phyloP scores from a whole-genome alignment of 2,888 invertebrate genomes.

The Erannis defoliaria region DNA sequence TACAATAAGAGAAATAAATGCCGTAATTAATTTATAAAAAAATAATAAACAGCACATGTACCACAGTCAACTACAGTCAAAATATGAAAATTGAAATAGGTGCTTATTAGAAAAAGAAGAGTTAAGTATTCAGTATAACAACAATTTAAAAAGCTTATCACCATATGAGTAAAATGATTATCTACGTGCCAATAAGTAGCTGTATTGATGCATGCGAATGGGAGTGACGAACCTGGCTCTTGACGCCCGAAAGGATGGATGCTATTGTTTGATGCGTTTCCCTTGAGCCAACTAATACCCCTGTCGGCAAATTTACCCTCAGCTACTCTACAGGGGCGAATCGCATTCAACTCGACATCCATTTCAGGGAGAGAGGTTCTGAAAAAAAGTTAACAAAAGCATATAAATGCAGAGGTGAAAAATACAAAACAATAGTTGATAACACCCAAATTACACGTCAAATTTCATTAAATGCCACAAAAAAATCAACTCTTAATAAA shows the following conservation, averaged over 20 bases:
- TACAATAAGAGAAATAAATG: neutral
- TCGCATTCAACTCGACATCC: neutral
- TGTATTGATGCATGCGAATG: slow-evolving; percentile 13
- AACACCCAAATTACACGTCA: too few relatives aligned
- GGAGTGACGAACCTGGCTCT: slow-evolving; percentile 5
- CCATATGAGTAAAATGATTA: neutral
- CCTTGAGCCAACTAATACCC: slow-evolving; percentile 2
- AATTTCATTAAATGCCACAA: too few relatives aligned
- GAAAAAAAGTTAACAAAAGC: too few relatives aligned
- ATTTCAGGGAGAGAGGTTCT: neutral
- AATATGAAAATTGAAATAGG: too few relatives aligned
- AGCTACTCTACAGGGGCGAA: neutral
- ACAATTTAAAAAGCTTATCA: too few relatives aligned
- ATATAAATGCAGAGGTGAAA: too few relatives aligned
- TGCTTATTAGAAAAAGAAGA: too few relatives aligned
- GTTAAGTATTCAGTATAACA: too few relatives aligned
- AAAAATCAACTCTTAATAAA: too few relatives aligned
- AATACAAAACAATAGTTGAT: too few relatives aligned
- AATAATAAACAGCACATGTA: neutral
- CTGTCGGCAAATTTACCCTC: neutral
- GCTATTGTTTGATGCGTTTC: neutral
- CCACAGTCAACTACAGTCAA: neutral
- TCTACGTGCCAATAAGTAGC: neutral
- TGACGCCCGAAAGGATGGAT: neutral
- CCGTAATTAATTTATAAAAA: too few relatives aligned